phyloP scores from a whole-genome alignment of 2,888 invertebrate species.

The Fragum sueziense region DNA sequence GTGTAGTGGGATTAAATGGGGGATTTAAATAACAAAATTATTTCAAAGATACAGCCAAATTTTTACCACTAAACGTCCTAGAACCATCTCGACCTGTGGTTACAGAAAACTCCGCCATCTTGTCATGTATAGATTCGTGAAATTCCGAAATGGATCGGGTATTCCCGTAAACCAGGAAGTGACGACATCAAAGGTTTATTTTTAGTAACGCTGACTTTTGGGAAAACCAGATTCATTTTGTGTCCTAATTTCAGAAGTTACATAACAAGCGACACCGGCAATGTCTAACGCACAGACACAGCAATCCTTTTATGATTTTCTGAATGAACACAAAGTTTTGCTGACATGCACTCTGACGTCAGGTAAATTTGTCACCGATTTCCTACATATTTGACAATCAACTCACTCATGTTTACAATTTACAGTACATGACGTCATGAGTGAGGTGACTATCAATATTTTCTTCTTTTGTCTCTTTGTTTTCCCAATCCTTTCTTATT shows the following conservation, averaged over 20 bases:
- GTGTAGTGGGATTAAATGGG: too few species aligned
- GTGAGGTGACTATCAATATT: too few species aligned
- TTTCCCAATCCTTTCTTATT: background rate
- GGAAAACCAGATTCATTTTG: background rate
- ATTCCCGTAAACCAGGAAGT: background rate
- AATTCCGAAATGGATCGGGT: background rate
- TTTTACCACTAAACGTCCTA: conserved; percentile 49
- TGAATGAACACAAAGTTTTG: conserved; percentile 5
- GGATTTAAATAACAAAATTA: too few species aligned
- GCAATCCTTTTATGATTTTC: background rate
- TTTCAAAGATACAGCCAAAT: background rate
- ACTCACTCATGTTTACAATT: too few species aligned
- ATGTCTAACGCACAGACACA: background rate
- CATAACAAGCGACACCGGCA: background rate
- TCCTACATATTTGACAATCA: too few species aligned
- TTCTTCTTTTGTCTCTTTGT: background rate
- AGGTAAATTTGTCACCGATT: too few species aligned
- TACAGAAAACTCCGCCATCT: conserved; percentile 53
- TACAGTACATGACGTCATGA: too few species aligned
- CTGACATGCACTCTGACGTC: conserved; percentile 11
- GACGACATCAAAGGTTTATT: background rate
- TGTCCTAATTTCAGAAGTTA: background rate
- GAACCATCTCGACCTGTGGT: conserved; percentile 50
- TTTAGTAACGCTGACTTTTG: conserved; percentile 6
- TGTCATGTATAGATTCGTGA: background rate